These are phyloP conservation scores for Tetramorium bicarinatum DNA, from an alignment of 2,888 invertebrate genomes.

Conservation along the genomic window DNA sequence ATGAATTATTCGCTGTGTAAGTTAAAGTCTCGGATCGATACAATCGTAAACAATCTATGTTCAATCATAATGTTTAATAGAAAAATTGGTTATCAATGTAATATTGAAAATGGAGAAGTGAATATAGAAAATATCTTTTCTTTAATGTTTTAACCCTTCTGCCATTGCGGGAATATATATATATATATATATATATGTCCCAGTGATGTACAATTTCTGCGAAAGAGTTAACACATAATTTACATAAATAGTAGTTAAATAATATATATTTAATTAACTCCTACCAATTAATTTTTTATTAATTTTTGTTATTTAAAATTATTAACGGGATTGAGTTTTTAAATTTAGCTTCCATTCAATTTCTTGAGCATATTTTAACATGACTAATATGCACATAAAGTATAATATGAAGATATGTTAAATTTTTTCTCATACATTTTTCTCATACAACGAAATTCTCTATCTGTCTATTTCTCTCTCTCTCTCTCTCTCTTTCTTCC, in stretches of 20 bases:
- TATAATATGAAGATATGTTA: background rate
- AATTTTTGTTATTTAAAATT: background rate
- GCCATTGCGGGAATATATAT: too few species aligned
- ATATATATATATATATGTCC: too few species aligned
- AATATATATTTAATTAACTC: background rate
- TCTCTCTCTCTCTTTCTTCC: background rate
- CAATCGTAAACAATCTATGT: background rate
- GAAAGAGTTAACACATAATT: background rate
- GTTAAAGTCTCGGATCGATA: background rate
- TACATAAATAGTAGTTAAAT: background rate
- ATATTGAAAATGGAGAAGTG: background rate
- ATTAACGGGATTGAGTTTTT: background rate
- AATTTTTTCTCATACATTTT: slow-evolving; percentile 8
- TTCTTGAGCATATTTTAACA: background rate
- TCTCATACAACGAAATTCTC: too few species aligned
- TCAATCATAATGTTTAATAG: background rate
- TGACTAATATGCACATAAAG: background rate
- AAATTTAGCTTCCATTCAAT: background rate
- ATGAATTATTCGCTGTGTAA: background rate
- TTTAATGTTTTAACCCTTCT: background rate
- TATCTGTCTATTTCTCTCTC: background rate
- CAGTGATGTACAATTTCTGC: too few species aligned
- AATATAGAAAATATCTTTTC: background rate
- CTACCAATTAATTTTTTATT: background rate
- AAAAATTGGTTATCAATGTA: background rate